These are phyloP conservation scores for Cosmopolites sordidus DNA, from an alignment of 2,888 invertebrate genomes.

Conservation along the genomic window DNA sequence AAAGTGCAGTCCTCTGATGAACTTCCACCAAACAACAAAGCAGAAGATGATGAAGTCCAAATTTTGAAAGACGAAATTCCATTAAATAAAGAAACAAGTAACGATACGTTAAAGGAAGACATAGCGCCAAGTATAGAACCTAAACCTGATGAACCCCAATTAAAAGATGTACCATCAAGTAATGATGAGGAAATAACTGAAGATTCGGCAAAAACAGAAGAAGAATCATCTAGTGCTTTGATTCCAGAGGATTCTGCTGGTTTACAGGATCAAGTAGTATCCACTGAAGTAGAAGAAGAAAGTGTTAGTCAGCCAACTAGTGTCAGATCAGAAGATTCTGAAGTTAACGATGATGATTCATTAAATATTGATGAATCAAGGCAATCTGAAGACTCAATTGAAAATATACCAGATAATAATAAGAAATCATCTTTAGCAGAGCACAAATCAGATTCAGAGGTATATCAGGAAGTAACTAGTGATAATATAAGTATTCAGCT, in stretches of 20 bases:
- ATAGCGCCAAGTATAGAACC: background rate
- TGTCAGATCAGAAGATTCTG: background rate
- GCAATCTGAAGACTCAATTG: too few relatives aligned
- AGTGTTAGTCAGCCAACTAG: background rate
- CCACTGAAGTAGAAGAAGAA: conserved; percentile 12
- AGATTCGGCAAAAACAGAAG: conserved; percentile 6
- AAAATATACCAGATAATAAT: too few relatives aligned
- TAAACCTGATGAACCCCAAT: background rate
- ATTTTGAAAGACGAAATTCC: background rate
- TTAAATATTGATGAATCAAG: background rate
- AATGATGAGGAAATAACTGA: background rate
- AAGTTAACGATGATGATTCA: background rate
- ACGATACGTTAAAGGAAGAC: background rate
- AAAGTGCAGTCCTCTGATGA: background rate
- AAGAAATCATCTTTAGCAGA: too few relatives aligned
- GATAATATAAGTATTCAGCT: too few relatives aligned
- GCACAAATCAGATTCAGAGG: too few relatives aligned
- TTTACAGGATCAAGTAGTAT: conserved; percentile 8
- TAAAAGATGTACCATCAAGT: too few relatives aligned
- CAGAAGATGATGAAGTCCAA: conserved; percentile 2
- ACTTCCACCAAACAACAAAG: conserved; percentile 1
- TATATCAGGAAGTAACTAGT: too few relatives aligned
- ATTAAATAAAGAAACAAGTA: background rate
- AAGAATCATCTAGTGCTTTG: background rate
- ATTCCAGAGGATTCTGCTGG: conserved; percentile 8